Evolutionary conservation across 92 coral and sea anemone genomes (phyloP), one percentile per base, ranked within the genome.

Genomic region (Scolanthus callimorphus): DNA sequence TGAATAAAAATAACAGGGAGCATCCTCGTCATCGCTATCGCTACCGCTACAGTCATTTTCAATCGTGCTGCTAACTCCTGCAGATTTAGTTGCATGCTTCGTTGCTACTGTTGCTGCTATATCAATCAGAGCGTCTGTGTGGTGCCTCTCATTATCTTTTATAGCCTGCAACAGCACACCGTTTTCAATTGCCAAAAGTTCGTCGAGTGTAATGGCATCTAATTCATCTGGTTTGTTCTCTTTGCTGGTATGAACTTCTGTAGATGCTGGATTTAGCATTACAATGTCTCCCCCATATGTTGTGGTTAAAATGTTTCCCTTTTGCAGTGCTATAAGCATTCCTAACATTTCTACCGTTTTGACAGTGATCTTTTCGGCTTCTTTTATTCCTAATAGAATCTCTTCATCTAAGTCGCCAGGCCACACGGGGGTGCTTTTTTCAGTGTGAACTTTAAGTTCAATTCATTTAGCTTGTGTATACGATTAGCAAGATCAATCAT

Each of bases 381-480:
- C 22, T 25, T 45, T 25, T 44, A 70, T 71, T 29, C 78, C 78
- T 51, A 45, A 23, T 41, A 23, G 51, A 38, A 71, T 17, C 62
- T 71, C 63, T 19, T 60, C 60, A 6, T 57, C 66, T 31, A 69
- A 21, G 21, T 51, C 31, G 29, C 29, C 25, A 44, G 76, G 76
- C 67, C 67, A 69, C 48, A 20, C 65, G 30, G 25, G 11, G 61
- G 25, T 65, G 34, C 21, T 20, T 17, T 46, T 71, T 26, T 44
- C 37, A 29, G 49, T 49, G 37, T 60, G 20, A 22, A 39, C 34
- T 31, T 25, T 30, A 45, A 28, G 48, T 60, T 71, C 19, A 71
- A 57, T 27, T 71, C 63, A 49, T 71, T 29, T n/a, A 71, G 69
- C 59, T 71, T 71, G 9, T 60, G 62, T 37, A 71, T 39, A 53